Percentiles rank a stretch among this genome's conserved stretches.
These are phyloP conservation scores for Melanchra persicariae DNA, from an alignment of 2,888 invertebrate species.

Conservation along the genomic window DNA sequence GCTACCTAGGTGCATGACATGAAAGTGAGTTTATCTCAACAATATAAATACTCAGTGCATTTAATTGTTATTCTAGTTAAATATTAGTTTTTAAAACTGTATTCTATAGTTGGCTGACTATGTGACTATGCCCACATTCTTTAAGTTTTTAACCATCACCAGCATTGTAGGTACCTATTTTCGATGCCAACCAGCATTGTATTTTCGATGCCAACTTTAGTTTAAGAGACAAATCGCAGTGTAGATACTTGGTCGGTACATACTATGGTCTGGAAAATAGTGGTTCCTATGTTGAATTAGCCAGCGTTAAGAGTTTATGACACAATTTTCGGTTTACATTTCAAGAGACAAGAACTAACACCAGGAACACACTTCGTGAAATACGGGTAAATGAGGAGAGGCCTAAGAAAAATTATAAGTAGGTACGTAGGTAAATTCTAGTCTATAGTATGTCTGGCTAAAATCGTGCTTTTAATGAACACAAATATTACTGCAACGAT, in stretches of 20 bases:
- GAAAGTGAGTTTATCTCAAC: constrained; percentile 30
- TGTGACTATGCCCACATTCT: constrained; percentile 1
- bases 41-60: constrained; percentile 71
- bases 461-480: constrained; percentile 12
- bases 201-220: constrained; percentile 16
- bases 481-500: constrained; percentile 64
- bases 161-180: constrained; percentile 28
- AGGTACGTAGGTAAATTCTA: too few species aligned
- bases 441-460: constrained; percentile 5
- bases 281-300: neutral
- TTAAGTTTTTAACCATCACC: neutral
- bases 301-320: neutral
- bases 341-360: too few species aligned
- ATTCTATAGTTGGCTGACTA: constrained; percentile 11
- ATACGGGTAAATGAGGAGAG: too few species aligned
- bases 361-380: too few species aligned
- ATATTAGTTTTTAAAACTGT: constrained; percentile 37
- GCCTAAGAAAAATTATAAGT: too few species aligned
- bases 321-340: too few species aligned
- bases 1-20: constrained; percentile 16
- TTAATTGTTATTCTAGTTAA: constrained; percentile 60
- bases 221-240: constrained; percentile 2
- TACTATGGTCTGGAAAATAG: constrained; percentile 32
- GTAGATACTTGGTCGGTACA: neutral
- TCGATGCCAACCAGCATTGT: constrained; percentile 13